Evolutionary conservation across 2,113 vertebrate genomes (phyloP).

Genomic region (Gracilinanus agilis): DNA sequence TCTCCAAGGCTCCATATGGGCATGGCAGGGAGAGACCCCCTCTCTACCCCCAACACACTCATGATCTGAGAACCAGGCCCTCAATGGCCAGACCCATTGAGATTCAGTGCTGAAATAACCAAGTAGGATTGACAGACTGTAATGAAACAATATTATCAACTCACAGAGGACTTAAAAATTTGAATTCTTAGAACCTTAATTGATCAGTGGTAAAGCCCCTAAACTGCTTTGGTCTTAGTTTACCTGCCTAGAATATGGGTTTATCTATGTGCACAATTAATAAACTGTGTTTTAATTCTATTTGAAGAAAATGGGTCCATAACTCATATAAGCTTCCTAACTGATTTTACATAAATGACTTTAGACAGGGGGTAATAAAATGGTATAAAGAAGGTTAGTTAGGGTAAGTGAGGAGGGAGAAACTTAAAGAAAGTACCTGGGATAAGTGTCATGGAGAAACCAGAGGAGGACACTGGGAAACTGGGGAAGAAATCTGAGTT

Average conservation of each 20-base stretch:
- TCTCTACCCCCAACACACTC: too few species aligned
- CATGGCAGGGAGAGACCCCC: background rate
- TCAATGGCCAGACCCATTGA: background rate
- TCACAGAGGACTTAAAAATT: background rate
- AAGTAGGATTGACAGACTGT: background rate
- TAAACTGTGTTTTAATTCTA: background rate
- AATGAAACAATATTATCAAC: background rate
- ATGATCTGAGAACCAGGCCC: background rate
- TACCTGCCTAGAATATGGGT: background rate
- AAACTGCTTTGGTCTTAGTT: background rate
- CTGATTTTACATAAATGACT: background rate
- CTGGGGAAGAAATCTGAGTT: background rate
- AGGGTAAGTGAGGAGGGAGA: background rate
- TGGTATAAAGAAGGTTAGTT: background rate
- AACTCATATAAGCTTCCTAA: background rate
- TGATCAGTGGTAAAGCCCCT: background rate
- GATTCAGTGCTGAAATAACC: conserved; percentile 12
- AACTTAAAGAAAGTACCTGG: background rate
- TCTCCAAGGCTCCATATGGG: background rate
- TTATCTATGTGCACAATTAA: background rate
- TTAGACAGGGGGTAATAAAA: background rate
- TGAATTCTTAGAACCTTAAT: conserved; percentile 25
- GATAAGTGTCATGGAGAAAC: background rate
- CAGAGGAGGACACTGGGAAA: background rate
- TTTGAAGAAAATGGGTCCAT: conserved; percentile 1